Conservation (phyloP, 2,888 invertebrate genomes). For the Neria commutata region DNA sequence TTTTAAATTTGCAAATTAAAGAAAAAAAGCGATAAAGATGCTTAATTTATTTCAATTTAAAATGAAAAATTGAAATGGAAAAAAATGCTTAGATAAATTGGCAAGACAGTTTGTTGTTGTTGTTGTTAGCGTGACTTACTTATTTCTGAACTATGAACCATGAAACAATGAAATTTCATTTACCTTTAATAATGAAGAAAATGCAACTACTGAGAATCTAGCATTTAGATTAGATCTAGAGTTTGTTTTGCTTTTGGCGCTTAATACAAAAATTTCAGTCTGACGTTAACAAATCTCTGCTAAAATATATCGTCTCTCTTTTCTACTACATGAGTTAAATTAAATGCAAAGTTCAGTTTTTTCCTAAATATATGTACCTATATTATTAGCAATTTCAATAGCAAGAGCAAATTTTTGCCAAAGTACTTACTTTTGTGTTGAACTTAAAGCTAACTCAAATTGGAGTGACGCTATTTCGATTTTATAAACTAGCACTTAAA, state of each 20-base stretch:
- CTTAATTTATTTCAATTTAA: slow-evolving; percentile 6
- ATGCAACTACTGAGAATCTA: no score
- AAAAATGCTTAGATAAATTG: slow-evolving; percentile 4
- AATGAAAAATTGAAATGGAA: not conserved
- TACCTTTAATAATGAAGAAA: not conserved
- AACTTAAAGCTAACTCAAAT: no score
- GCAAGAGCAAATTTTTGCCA: slow-evolving; percentile 31
- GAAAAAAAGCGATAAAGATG: not conserved
- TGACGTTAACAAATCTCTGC: slow-evolving; percentile 3
- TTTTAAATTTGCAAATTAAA: not conserved
- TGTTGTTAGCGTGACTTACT: not conserved
- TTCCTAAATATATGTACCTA: no score
- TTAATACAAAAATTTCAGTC: slow-evolving; percentile 25
- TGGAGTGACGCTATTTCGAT: no score
- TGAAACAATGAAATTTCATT: not conserved
- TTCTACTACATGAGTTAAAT: no score
- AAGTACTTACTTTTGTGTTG: slow-evolving; percentile 2
- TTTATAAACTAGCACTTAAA: no score
- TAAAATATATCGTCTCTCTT: slow-evolving; percentile 23
- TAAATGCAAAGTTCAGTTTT: no score
- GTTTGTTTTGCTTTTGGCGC: not conserved
- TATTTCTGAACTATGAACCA: not conserved
- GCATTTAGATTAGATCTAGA: not conserved
- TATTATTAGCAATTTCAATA: no score
- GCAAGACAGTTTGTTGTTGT: slow-evolving; percentile 14